phyloP scores from a whole-genome alignment of 2,888 invertebrate species.

The Troilus luridus region DNA sequence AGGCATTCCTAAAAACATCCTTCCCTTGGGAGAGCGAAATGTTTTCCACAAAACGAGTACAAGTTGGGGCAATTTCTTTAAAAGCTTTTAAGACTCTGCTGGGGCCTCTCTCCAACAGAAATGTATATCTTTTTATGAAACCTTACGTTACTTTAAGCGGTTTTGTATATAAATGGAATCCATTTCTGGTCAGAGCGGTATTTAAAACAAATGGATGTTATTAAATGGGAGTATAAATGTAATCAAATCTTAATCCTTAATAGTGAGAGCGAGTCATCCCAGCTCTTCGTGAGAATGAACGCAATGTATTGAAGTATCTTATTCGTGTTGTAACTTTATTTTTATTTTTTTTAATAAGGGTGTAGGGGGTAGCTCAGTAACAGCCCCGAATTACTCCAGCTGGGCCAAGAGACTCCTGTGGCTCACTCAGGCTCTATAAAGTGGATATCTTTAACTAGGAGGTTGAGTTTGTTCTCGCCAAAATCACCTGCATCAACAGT shows the following conservation, averaged over 20 bases:
- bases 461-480: too few relatives aligned
- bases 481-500: too few relatives aligned
- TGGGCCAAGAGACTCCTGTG: too few relatives aligned
- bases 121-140: constrained; percentile 59
- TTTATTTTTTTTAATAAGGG: too few relatives aligned
- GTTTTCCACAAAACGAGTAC: constrained; percentile 56
- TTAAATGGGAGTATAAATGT: constrained; percentile 6
- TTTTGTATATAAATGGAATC: constrained; percentile 56
- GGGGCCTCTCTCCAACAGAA: constrained; percentile 53
- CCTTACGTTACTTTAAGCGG: constrained; percentile 57
- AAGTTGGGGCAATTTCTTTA: constrained; percentile 57
- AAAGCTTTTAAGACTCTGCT: constrained; percentile 54
- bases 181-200: constrained; percentile 48
- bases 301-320: neutral
- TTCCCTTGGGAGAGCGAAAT: constrained; percentile 34
- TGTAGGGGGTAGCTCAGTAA: too few relatives aligned
- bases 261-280: neutral
- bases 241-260: constrained; percentile 25
- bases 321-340: too few relatives aligned
- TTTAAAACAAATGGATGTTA: neutral
- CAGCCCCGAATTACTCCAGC: too few relatives aligned
- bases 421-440: too few relatives aligned
- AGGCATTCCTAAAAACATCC: constrained; percentile 52
- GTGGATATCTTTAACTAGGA: too few relatives aligned
- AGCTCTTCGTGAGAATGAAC: neutral